A percentile compares a stretch with the other conserved stretches of the same genome.
Evolutionary conservation across 2,113 vertebrate species (phyloP).

Genomic region (Catagonus wagneri): DNA sequence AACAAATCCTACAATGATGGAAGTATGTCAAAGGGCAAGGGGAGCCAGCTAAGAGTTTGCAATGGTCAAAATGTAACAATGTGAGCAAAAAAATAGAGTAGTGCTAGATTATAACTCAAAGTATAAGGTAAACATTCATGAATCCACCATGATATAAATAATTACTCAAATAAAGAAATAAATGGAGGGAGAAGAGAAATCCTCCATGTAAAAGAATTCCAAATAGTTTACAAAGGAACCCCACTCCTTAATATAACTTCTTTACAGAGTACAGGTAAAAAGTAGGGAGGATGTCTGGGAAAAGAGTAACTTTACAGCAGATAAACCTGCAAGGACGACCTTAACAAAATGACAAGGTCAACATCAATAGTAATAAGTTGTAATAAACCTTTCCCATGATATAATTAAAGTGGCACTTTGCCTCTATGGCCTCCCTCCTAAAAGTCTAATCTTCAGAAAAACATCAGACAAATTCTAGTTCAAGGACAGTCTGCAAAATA

Average conservation of each 20-base stretch:
- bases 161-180: constrained; percentile 14
- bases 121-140: background rate
- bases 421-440: background rate
- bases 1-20: background rate
- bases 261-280: background rate
- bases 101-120: background rate
- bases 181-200: background rate
- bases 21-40: background rate
- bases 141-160: background rate
- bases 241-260: background rate
- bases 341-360: background rate
- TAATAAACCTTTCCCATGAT: background rate
- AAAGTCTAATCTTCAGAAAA: background rate
- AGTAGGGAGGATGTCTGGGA: background rate
- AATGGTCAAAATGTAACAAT: background rate
- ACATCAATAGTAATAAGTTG: background rate
- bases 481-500: background rate
- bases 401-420: background rate
- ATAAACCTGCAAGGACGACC: background rate
- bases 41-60: background rate
- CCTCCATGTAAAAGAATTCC: background rate
- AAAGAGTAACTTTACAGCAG: background rate
- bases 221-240: background rate
- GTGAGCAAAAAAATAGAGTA: background rate
- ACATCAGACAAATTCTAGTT: background rate